These are phyloP conservation scores for Euproctis similis DNA, from an alignment of 2,888 invertebrate genomes.

Conservation along the genomic window DNA sequence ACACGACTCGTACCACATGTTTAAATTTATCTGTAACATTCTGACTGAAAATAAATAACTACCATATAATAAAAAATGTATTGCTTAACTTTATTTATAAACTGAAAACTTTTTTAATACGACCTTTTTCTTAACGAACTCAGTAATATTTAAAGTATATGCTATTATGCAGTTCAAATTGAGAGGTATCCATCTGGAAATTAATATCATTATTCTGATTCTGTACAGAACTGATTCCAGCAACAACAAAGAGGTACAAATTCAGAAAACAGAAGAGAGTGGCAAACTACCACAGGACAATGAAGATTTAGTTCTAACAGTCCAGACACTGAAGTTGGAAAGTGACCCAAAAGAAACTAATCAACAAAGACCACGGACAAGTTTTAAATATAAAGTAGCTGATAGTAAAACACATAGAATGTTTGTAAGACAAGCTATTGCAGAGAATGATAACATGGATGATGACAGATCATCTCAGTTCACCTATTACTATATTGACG, in stretches of 20 bases:
- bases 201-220: neutral
- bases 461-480: conserved; percentile 45
- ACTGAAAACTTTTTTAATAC: no score
- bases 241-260: conserved; percentile 19
- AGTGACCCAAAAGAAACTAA: conserved; percentile 26
- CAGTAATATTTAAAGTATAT: no score
- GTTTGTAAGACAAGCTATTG: conserved; percentile 57
- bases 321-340: conserved; percentile 59
- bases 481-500: conserved; percentile 52
- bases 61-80: no score
- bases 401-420: conserved; percentile 50
- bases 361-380: conserved; percentile 41
- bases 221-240: conserved; percentile 49
- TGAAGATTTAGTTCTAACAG: conserved; percentile 51
- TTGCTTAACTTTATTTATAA: no score
- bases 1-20: no score
- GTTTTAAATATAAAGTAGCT: conserved; percentile 54
- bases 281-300: conserved; percentile 19
- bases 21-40: no score
- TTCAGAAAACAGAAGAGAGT: conserved; percentile 21
- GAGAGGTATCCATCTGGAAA: no score
- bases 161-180: no score
- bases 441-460: conserved; percentile 32
- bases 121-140: no score
- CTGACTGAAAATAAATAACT: no score